These are phyloP conservation scores for Dasysyrphus tricinctus DNA, from an alignment of 2,888 invertebrate genomes.

Conservation along the genomic window DNA sequence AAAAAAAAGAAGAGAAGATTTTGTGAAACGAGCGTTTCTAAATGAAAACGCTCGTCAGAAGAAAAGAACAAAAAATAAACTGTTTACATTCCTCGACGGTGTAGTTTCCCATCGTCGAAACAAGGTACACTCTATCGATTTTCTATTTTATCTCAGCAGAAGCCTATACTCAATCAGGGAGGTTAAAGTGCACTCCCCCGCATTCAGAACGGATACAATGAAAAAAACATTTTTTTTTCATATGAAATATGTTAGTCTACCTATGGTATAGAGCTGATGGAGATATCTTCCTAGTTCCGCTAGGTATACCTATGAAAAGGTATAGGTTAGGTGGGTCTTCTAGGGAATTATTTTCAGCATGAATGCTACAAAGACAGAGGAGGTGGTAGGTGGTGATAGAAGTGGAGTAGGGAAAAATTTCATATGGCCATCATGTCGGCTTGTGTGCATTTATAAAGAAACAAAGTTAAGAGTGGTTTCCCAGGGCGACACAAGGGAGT, in stretches of 20 bases:
- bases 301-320: background rate
- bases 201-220: constrained; percentile 33
- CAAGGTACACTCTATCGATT: constrained; percentile 53
- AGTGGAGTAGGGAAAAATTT: background rate
- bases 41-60: constrained; percentile 32
- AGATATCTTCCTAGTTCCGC: constrained; percentile 24
- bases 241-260: constrained; percentile 32
- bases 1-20: background rate
- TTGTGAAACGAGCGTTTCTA: constrained; percentile 10
- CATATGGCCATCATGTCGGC: constrained; percentile 25
- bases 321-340: background rate
- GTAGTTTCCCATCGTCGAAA: constrained; percentile 39
- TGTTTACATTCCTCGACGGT: constrained; percentile 36
- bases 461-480: constrained; percentile 42
- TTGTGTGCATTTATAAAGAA: constrained; percentile 45
- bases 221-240: constrained; percentile 1
- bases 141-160: constrained; percentile 51
- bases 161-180: constrained; percentile 43
- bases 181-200: constrained; percentile 59
- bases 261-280: background rate
- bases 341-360: constrained; percentile 49
- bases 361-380: constrained; percentile 18
- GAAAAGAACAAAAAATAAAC: constrained; percentile 21
- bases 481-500: constrained; percentile 26
- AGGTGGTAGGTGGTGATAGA: too few species aligned